Base-by-base conservation (phyloP, 2,113 vertebrate genomes). In the Piprites chloris region DNA sequence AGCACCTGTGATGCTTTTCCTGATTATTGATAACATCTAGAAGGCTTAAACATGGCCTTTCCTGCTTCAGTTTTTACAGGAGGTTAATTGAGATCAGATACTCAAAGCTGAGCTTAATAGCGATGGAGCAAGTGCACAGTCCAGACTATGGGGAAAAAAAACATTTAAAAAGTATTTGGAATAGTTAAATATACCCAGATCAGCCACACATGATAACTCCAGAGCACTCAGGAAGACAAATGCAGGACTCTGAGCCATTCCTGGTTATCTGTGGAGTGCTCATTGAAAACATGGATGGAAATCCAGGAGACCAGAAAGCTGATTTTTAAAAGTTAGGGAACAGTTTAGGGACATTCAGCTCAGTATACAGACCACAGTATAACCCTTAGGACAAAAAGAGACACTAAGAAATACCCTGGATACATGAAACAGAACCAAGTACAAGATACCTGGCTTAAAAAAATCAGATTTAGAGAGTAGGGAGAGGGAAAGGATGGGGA, bases 1-100 rank as follows among this genome's bases (percentile, higher is more conserved):
- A 97, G 96, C 93, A 98, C 96, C 89, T 96, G 59, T 50, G 82
- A 85, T 91, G 90, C 89, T 97, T 97, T 97, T 96, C 91, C 95
- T 97, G 95, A 97, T 96, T 95, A 97, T 95, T 2, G 75, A 94
- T 96, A 95, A 96, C 95, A 88, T 95, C 94, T 95, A 96, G 68
- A 91, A 94, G 91, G 89, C 55, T 92, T 93, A 95, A 94, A 91
- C 56, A 73, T 17, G 52, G 89, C 84, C 91, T 87, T 95, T 91
- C 77, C 89, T 92, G 66, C 84, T 87, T 75, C 41, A 76, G 77
- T 44, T 94, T 97, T 95, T 95, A 94, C 87, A 91, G 56, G 84
- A 89, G 62, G 69, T 87, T 97, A 96, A 97, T 55, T 89, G 94
- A 95, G 93, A 96, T 93, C 95, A 94, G 87, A 94, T 93, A 95